Evolutionary conservation across 2,888 invertebrate species (phyloP), one percentile per base, ranked within the genome.

Genomic region (Dynastes maya): DNA sequence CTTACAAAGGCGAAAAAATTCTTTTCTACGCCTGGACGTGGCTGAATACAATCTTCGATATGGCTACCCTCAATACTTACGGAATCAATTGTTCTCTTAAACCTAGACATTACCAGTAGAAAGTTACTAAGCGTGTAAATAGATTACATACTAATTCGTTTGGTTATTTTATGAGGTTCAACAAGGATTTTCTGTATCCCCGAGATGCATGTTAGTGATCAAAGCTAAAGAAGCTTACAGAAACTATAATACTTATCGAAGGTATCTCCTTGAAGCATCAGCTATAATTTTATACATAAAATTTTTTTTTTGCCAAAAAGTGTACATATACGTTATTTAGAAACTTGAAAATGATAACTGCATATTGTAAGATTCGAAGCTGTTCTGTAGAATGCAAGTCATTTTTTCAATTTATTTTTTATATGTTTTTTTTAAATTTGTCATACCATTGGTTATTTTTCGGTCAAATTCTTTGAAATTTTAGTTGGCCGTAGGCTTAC

Each of bases 91-190:
- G 80, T 79, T 63, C 64, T 74, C 78, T 78, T 65, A 65, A 77
- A 72, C 32, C 61, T 76, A 49, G 68, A 70, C 63, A 63, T 75
- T 67, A 67, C 58, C 53, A 51, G 65, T 70, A 79, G 80, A 80
- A 80, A 68, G 75, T 79, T 75, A 76, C 70, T 70, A 78, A 82
- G 78, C 84, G 82, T 83, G 81, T 80, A 82, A 84, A 84, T 83
- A 82, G 83, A 84, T 84, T 84, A 84, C 79, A 80, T 82, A 82
- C 82, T 83, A 83, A 84, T 84, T 83, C 83, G 83, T 83, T 82
- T 81, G 82, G 81, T 81, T 82, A 79, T 76, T 58, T 81, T 81
- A 63, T 77, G 53, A 74, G 45, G 55, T 77, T 80, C 76, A 77
- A 79, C 77, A 77, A 68, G 74, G 71, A 53, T 63, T 74, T 74